Conservation (phyloP, 1,140 invertebrate genomes). For the Vanessa atalanta region DNA sequence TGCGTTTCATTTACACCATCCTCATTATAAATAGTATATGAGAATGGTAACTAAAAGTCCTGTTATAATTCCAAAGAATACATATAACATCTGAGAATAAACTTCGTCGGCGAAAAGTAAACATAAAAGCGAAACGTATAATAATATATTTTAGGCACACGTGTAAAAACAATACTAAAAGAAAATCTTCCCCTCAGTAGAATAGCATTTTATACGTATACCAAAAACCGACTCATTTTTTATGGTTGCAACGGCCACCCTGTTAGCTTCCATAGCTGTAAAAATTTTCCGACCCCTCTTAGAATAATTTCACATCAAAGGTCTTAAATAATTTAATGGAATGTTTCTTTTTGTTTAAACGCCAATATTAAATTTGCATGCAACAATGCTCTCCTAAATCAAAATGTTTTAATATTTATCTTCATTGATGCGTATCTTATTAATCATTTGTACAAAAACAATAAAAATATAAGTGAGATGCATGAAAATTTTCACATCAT, state of each 20-base stretch:
- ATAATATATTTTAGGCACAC: constrained; percentile 26
- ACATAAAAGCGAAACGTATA: constrained; percentile 31
- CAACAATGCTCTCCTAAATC: background rate
- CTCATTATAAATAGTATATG: no score
- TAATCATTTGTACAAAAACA: background rate
- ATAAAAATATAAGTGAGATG: background rate
- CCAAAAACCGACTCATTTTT: constrained; percentile 41
- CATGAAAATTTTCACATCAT: no score
- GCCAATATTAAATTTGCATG: constrained; percentile 42
- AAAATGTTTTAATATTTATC: background rate
- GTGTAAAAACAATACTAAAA: constrained; percentile 41
- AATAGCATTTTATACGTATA: constrained; percentile 39
- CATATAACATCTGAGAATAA: constrained; percentile 17
- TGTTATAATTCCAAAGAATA: background rate
- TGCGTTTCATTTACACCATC: no score
- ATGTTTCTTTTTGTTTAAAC: constrained; percentile 40
- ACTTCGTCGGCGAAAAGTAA: constrained; percentile 22
- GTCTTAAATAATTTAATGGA: constrained; percentile 43
- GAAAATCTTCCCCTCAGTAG: constrained; percentile 36
- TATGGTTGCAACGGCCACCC: constrained; percentile 36
- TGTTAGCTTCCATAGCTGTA: constrained; percentile 46
- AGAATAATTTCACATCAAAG: constrained; percentile 48
- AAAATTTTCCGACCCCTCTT: constrained; percentile 45
- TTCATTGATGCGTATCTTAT: background rate
- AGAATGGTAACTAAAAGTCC: no score